Evolutionary conservation across 2,888 invertebrate genomes (phyloP).

Genomic region (Urechis unicinctus): DNA sequence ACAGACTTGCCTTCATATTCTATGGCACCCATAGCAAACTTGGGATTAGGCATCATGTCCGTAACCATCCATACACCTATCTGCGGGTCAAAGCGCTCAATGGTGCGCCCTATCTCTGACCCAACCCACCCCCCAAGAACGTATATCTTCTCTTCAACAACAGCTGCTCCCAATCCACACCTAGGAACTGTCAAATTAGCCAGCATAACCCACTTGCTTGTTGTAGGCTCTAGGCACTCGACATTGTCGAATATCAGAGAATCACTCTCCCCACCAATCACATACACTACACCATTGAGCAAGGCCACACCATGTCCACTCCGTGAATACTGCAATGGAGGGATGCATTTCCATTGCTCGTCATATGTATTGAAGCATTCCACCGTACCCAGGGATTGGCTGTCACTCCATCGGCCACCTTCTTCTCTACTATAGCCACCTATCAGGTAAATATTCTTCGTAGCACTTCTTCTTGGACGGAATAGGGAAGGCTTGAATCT

Average conservation of each 20-base stretch:
- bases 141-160: slow-evolving; percentile 73
- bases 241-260: slow-evolving; percentile 66
- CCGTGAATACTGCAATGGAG: slow-evolving; percentile 73
- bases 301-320: slow-evolving; percentile 82
- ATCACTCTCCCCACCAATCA: slow-evolving; percentile 80
- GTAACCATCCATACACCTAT: slow-evolving; percentile 70
- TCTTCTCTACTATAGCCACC: slow-evolving; percentile 81
- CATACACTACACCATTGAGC: slow-evolving; percentile 78
- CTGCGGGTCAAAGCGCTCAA: slow-evolving; percentile 79
- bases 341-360: slow-evolving; percentile 32
- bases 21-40: slow-evolving; percentile 87
- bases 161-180: slow-evolving; percentile 83
- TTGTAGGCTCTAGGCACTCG: slow-evolving; percentile 41
- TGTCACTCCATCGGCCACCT: slow-evolving; percentile 70
- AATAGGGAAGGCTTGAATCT: slow-evolving; percentile 17
- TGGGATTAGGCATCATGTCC: slow-evolving; percentile 74
- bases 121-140: slow-evolving; percentile 93
- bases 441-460: slow-evolving; percentile 79
- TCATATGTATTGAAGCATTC: slow-evolving; percentile 62
- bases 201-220: slow-evolving; percentile 58
- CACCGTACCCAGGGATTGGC: slow-evolving; percentile 67
- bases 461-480: slow-evolving; percentile 75
- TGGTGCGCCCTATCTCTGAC: slow-evolving; percentile 79
- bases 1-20: slow-evolving; percentile 63
- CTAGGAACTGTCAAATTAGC: slow-evolving; percentile 50